Evolutionary conservation across 2,113 vertebrate species (phyloP), one percentile per base, ranked within the genome.

Genomic region (Tragelaphus imberbis): DNA sequence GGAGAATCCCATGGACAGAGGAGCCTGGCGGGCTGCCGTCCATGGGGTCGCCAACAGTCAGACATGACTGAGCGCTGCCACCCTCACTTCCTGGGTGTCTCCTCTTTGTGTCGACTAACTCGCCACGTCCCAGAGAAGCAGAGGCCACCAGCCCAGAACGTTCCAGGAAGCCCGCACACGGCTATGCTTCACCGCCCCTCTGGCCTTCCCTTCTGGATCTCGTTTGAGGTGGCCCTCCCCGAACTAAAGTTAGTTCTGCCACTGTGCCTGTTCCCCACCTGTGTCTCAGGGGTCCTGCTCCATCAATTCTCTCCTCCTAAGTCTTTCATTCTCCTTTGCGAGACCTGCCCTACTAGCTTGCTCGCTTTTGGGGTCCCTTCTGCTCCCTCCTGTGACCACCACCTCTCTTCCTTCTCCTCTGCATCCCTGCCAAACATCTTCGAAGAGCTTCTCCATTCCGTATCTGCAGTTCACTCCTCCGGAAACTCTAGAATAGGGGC

Each of bases 141-240:
- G 61, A 51, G 68, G 58, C 47, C 13, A 68, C 16, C 44, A 53
- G 47, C 33, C 17, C 33, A 36, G 47, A 68, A 68, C 13, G 36
- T 27, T 4, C n/a, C 40, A 25, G 16, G 84, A 53, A 33, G 12
- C 13, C 3, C 5, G 63, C 47, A 3, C 47, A 3, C 4, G 4
- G 44, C 75, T 21, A 2, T 33, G 71, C 19, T 17, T 14, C 84
- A 47, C 14, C 8, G 4, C 8, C 23, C 71, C 25, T 11, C 84
- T 9, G 1, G 40, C 27, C 4, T 77, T 7, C 17, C 33, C 58
- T 23, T 40, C 47, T 7, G n/a, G n/a, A 55, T 14, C 71, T 2
- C 0, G 12, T 16, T 7, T 53, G 47, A 28, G 21, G 8, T 16
- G 13, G 5, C 6, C n/a, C 40, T n/a, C 21, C 40, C 44, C 14